Evolutionary conservation across 2,797 vertebrate species (phyloP).

Genomic region (Eurystomus glaucurus): DNA sequence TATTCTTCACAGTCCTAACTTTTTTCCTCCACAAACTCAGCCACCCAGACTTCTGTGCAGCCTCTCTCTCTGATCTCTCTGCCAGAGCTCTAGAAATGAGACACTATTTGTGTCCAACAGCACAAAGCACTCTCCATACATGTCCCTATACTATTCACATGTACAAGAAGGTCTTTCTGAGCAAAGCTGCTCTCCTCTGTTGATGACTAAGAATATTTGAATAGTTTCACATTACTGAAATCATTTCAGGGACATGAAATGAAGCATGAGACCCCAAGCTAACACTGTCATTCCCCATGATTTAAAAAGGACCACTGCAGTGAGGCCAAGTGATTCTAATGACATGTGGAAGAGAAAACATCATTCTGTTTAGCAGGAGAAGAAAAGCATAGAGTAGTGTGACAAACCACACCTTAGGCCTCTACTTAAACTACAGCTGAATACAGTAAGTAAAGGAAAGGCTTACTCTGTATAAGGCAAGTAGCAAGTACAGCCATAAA

Average conservation of each 20-base stretch:
- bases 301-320: background rate
- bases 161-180: background rate
- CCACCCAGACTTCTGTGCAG: background rate
- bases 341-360: background rate
- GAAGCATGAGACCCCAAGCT: background rate
- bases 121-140: fast-evolving
- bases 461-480: background rate
- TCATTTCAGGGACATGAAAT: background rate
- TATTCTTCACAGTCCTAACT: background rate
- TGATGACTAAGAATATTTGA: background rate
- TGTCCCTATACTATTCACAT: background rate
- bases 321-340: background rate
- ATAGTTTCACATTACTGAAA: background rate
- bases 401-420: background rate
- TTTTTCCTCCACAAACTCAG: background rate
- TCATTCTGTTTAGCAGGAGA: background rate
- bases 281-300: background rate
- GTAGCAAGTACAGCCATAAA: background rate
- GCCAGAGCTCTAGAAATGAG: background rate
- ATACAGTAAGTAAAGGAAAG: background rate
- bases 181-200: background rate
- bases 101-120: background rate
- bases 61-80: background rate
- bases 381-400: background rate
- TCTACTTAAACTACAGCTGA: background rate